Base-by-base conservation (phyloP, 64 coral and sea anemone species). In the Porites australiensis region DNA sequence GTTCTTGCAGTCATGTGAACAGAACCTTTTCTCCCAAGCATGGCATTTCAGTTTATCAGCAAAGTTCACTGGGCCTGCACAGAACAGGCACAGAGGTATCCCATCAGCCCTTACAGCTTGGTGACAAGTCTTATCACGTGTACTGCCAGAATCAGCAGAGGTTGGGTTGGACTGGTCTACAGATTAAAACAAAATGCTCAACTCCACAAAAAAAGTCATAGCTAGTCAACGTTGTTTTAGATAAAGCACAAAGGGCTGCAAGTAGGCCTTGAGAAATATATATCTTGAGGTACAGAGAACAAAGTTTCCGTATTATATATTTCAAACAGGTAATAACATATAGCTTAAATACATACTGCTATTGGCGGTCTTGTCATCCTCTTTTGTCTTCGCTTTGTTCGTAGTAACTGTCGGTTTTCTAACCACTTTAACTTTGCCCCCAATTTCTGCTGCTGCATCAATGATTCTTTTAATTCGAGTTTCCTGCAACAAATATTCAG, bases 1-100 rank as follows among this genome's bases (percentile, higher is more conserved):
- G 71, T 95, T 76, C 81, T 95, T 95, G 59, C 94, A 95, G 43
- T 95, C 83, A 58, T 91, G 68, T 6, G 89, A 91, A 91, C 94
- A 95, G 45, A 95, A 95, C 43, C 94, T 77, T 5, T 83, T 70
- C 23, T 95, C 94, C 94, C 94, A 95, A 5, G 72, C 82, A 12
- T 61, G 52, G 18, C 81, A 84, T 49, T 47, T 80, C 43, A 68
- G 44, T 19, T 12, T 90, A 6, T 70, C 23, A 19, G 55, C 89
- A 51, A 85, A 64, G 51, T 95, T 76, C 21, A 95, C 94, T 37
- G 75, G 72, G 14, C 23, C 64, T 10, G 87, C 72, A 64, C 94
- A 95, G 44, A 72, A 95, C 46, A 95, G 70, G 73, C 94, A 95
- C 50, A 95, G 63, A 6, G 94, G 88, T 44, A 70, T 27, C 22